Evolutionary conservation across 2,797 vertebrate genomes (phyloP), one percentile per base, ranked within the genome.

Genomic region (Sphenodon punctatus): DNA sequence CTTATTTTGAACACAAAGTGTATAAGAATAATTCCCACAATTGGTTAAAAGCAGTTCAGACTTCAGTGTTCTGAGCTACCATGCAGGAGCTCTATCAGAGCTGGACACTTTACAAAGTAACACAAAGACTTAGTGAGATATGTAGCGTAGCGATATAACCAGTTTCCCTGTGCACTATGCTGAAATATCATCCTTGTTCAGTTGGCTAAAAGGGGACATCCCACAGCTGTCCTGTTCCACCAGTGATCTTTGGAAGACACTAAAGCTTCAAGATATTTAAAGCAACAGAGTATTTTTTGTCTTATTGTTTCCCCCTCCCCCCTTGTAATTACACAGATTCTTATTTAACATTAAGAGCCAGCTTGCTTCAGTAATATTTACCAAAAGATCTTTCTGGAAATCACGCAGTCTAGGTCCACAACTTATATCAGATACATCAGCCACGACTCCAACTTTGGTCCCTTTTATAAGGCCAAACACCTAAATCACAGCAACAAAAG

Each of bases 381-480:
- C 97, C 91, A 94, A 39, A 55, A 97, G 92, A 74, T 95, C 89
- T 30, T 71, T 93, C 66, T 95, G 94, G 71, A 97, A 95, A 75
- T 94, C 94, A 7, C 94, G 27, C 32, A 91, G 88, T 60, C 87
- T 90, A 38, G 92, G 64, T 65, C 87, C 78, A 11, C 83, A 92
- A 88, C 77, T 92, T 10, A 84, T 6, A 14, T 91, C 84, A 16
- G 96, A 96, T 3, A 82, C 65, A 56, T 96, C 95, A 27, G 97
- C 49, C 41, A 97, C 49, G 78, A 97, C 30, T 17, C 95, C 96
- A 2, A 97, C 91, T 78, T 84, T 90, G 58, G 80, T 75, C 39
- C 97, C 97, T 76, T 89, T 92, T 89, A 97, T 90, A 83, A 95
- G 53, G 5, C 97, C 97, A 41, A 97, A 97, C 41, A 94, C 91